phyloP scores from a whole-genome alignment of 1,140 invertebrate species.

The Hyles vespertilio region DNA sequence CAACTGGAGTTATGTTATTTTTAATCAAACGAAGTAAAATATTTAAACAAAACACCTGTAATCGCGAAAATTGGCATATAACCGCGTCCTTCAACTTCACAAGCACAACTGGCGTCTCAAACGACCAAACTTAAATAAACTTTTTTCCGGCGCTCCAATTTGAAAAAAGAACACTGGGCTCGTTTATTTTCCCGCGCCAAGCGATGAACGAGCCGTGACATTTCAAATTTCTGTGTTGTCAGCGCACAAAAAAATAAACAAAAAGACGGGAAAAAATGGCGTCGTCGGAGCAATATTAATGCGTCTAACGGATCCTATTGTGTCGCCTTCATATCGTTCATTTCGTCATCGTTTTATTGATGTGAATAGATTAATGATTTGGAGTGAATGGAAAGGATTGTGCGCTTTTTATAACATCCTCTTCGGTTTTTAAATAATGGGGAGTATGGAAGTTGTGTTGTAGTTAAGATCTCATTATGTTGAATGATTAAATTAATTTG shows the following conservation, averaged over 20 bases:
- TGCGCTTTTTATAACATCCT: constrained; percentile 19
- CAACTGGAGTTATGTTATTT: too few relatives aligned
- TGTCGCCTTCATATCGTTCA: constrained; percentile 36
- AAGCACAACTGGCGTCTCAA: too few relatives aligned
- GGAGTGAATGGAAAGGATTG: constrained; percentile 37
- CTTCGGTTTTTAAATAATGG: constrained; percentile 7
- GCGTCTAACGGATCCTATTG: constrained; percentile 55
- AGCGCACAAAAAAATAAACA: constrained; percentile 42
- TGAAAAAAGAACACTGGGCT: constrained; percentile 37
- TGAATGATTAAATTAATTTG: too few relatives aligned
- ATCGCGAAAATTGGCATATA: too few relatives aligned
- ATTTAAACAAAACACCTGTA: too few relatives aligned
- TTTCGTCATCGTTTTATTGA: constrained; percentile 29
- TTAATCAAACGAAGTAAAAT: too few relatives aligned
- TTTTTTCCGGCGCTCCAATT: constrained; percentile 45
- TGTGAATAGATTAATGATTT: constrained; percentile 46
- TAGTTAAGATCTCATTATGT: background rate
- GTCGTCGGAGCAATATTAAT: constrained; percentile 54
- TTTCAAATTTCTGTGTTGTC: constrained; percentile 58
- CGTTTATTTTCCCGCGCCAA: constrained; percentile 53
- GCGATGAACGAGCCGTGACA: constrained; percentile 64
- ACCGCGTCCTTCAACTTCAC: too few relatives aligned
- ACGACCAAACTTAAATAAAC: constrained; percentile 40
- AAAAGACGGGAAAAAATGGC: constrained; percentile 34
- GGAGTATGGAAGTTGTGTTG: background rate